Evolutionary conservation across 30 jellyfish, hydroid and myxozoan species (phyloP), one percentile per base, ranked within the genome.

Genomic region (Pelagia noctiluca): DNA sequence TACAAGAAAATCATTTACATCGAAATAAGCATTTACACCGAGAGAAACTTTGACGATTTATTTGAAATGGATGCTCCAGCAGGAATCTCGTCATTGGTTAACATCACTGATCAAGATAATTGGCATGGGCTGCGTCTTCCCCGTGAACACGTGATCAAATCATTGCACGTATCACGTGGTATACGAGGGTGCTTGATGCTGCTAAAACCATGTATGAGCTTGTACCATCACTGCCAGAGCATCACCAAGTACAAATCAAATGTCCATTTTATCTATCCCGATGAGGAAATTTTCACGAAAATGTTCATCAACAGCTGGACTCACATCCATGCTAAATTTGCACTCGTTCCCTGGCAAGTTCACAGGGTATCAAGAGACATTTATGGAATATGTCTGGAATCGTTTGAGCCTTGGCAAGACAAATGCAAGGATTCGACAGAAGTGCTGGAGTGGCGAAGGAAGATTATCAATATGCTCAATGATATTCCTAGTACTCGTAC

Each of bases 321-420:
- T 38, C 95, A 84, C 50, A 84, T 84, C 10, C 88, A 84, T 35
- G 53, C 76, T 7, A 84, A 84, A 31, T 84, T 50, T 63, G 95
- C 95, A 18, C 18, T 71, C 38, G 71, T 84, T 1, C 88, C 84
- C 2, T 84, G 95, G 95, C 95, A 84, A 53, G 92, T 62, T 12
- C 35, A 53, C 54, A 30, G 36, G 28, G 31, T 35, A 10, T 46
- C 62, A 22, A 24, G 34, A 3, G 85, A 70, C 18, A 78, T 75
- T 21, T 37, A 28, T 53, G 85, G 85, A 11, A 57, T 82, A 18
- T 63, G 92, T 62, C 63, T 68, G 67, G 80, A 82, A 35, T 31
- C 80, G 25, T 71, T 69, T 19, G 69, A 71, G 11, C 84, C 86
- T 16, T 82, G 92, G 92, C 29, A 82, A 11, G 92, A 82, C 26